Evolutionary conservation across 2,888 invertebrate genomes (phyloP).

Genomic region (Acanthacorydalis orientalis): DNA sequence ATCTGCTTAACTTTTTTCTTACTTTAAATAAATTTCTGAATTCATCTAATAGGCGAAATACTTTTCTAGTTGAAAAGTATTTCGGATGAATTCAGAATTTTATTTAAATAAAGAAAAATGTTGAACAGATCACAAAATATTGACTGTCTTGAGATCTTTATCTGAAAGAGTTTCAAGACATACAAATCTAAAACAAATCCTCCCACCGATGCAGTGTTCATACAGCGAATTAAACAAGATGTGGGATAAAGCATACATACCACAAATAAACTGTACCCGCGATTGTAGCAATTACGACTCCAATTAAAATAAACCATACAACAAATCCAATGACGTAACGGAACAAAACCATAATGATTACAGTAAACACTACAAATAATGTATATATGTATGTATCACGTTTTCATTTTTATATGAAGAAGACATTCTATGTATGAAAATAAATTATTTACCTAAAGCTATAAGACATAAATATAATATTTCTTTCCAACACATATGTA

Average conservation of each 20-base stretch:
- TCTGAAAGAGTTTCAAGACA: too few species aligned
- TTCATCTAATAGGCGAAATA: too few species aligned
- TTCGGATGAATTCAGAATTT: too few species aligned
- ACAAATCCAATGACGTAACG: slow-evolving; percentile 39
- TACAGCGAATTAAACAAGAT: too few species aligned
- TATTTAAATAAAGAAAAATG: too few species aligned
- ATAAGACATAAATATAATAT: slow-evolving; percentile 39
- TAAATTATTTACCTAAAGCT: slow-evolving; percentile 37
- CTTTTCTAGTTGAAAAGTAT: too few species aligned
- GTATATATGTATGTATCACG: neutral
- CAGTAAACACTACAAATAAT: slow-evolving; percentile 31
- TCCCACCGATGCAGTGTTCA: too few species aligned
- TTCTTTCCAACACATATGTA: slow-evolving; percentile 38
- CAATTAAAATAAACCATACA: slow-evolving; percentile 41
- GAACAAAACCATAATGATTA: slow-evolving; percentile 34
- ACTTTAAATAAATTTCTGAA: too few species aligned
- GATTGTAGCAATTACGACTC: slow-evolving; percentile 31
- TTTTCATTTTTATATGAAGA: neutral
- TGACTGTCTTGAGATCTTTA: too few species aligned
- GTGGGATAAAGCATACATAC: slow-evolving; percentile 22
- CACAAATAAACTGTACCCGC: slow-evolving; percentile 40
- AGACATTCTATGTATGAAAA: neutral
- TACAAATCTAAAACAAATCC: too few species aligned
- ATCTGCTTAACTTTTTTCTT: too few species aligned
- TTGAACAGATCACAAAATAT: too few species aligned